Evolutionary conservation across 2,113 vertebrate species (phyloP).

Genomic region (Candoia aspera): DNA sequence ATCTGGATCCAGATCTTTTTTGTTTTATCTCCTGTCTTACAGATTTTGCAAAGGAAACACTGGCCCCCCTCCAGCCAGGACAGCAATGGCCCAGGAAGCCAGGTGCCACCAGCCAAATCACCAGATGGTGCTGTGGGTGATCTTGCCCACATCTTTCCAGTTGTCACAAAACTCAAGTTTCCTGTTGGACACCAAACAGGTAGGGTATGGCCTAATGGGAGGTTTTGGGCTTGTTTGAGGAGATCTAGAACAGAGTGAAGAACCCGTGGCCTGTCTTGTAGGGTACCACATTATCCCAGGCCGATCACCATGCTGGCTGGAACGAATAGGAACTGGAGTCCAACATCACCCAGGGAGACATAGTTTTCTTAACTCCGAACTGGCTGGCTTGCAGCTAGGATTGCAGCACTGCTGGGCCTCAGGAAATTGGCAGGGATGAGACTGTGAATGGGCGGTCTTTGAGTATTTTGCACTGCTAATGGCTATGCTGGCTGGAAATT

Average conservation of each 20-base stretch:
- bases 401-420: neutral
- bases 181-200: constrained; percentile 52
- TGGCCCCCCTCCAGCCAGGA: neutral
- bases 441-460: neutral
- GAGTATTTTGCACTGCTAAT: neutral
- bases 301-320: neutral
- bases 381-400: neutral
- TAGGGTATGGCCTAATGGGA: neutral
- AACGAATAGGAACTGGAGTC: neutral
- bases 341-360: neutral
- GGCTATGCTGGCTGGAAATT: neutral
- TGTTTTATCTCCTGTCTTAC: constrained; percentile 10
- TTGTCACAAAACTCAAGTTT: constrained; percentile 52
- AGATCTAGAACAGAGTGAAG: neutral
- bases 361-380: neutral
- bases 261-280: neutral
- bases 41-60: neutral
- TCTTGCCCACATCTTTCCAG: constrained; percentile 24
- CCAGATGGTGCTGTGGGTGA: constrained; percentile 22
- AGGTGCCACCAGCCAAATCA: neutral
- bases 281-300: neutral
- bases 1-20: neutral
- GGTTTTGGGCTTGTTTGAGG: neutral
- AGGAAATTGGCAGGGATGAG: neutral
- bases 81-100: constrained; percentile 40